Percentiles rank a stretch among this genome's conserved stretches.
Evolutionary conservation across 2,888 invertebrate genomes (phyloP).

Genomic region (Mesorhabditis spiculigera): DNA sequence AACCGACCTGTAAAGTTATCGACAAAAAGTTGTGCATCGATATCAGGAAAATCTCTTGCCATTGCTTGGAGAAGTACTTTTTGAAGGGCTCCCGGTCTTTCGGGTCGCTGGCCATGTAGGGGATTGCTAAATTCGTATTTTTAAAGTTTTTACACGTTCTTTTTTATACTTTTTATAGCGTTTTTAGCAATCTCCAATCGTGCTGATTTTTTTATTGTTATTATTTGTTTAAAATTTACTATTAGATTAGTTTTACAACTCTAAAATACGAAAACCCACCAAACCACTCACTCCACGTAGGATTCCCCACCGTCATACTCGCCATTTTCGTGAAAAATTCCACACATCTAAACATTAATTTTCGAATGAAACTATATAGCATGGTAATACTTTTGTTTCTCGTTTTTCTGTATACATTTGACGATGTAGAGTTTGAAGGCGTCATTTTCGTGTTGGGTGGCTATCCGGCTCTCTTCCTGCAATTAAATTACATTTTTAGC

Average conservation of each 20-base stretch:
- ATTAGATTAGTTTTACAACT: neutral
- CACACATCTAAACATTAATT: slow-evolving; percentile 70
- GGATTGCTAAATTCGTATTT: slow-evolving; percentile 71
- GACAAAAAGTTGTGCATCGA: slow-evolving; percentile 89
- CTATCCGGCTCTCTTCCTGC: slow-evolving; percentile 33
- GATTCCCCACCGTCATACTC: slow-evolving; percentile 33
- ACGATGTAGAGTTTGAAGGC: slow-evolving; percentile 84
- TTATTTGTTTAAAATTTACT: slow-evolving; percentile 6
- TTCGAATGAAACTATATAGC: no score
- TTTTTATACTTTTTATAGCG: no score
- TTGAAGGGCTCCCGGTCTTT: slow-evolving; percentile 84
- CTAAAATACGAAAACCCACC: slow-evolving; percentile 23
- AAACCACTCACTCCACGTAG: slow-evolving; percentile 52
- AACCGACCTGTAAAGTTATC: slow-evolving; percentile 72
- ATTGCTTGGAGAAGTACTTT: slow-evolving; percentile 83
- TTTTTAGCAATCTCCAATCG: no score
- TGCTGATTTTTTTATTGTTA: neutral
- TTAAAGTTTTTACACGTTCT: neutral
- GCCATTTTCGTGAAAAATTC: slow-evolving; percentile 47
- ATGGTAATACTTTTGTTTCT: slow-evolving; percentile 66
- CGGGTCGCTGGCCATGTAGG: slow-evolving; percentile 79
- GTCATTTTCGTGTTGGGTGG: slow-evolving; percentile 75
- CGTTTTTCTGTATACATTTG: slow-evolving; percentile 77
- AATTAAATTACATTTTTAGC: slow-evolving; percentile 8
- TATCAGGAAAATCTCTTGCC: slow-evolving; percentile 88